Evolutionary conservation across 2,888 invertebrate species (phyloP).

Genomic region (Geophilus truncorum): DNA sequence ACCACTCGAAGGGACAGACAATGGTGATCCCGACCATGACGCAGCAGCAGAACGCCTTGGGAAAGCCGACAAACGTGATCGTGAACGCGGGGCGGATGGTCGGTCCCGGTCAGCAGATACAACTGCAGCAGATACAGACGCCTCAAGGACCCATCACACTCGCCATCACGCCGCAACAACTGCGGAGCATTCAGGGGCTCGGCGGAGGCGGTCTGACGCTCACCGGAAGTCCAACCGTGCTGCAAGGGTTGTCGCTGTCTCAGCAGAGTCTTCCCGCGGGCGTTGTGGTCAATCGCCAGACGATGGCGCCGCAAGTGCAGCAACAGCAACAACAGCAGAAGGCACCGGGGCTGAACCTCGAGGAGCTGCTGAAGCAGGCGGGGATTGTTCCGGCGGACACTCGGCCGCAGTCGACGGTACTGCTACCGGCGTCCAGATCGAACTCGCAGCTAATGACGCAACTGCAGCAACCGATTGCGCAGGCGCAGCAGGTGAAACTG

Average conservation of each 20-base stretch:
- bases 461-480: conserved; percentile 33
- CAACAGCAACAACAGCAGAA: conserved; percentile 18
- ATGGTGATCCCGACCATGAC: conserved; percentile 37
- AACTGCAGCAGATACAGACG: conserved; percentile 53
- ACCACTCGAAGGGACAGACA: conserved; percentile 39
- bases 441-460: conserved; percentile 36
- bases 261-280: conserved; percentile 29
- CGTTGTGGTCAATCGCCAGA: conserved; percentile 35
- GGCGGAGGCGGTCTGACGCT: conserved; percentile 18
- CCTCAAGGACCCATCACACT: conserved; percentile 52
- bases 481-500: conserved; percentile 40
- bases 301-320: too few relatives aligned
- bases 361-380: conserved; percentile 48
- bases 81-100: conserved; percentile 36
- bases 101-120: conserved; percentile 44
- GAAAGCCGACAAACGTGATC: conserved; percentile 31
- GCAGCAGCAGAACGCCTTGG: conserved; percentile 23
- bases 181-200: neutral
- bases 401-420: neutral
- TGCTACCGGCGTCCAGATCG: neutral
- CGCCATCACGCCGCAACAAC: conserved; percentile 46
- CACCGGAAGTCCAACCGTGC: neutral
- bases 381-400: conserved; percentile 65
- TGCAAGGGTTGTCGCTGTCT: neutral
- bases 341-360: conserved; percentile 38